Conservation (phyloP, 2,888 invertebrate genomes). For the Aradus depressus region DNA sequence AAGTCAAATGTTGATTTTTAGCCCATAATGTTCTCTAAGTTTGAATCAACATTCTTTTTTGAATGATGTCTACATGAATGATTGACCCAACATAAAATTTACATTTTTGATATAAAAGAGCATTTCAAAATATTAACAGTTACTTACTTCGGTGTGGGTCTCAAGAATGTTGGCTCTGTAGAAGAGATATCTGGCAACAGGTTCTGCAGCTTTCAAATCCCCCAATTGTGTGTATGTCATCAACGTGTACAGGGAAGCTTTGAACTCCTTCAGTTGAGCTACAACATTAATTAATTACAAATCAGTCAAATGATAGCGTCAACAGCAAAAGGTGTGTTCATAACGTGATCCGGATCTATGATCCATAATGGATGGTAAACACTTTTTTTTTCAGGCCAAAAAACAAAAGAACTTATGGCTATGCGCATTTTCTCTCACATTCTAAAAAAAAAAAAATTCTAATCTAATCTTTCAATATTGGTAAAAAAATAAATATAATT, state of each 20-base stretch:
- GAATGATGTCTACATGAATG: not conserved
- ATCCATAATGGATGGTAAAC: too few relatives aligned
- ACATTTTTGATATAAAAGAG: not conserved
- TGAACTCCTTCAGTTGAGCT: conserved; percentile 50
- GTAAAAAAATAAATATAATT: too few relatives aligned
- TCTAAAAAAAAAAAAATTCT: too few relatives aligned
- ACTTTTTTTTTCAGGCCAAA: too few relatives aligned
- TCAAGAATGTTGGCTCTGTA: conserved; percentile 54
- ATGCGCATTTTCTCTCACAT: too few relatives aligned
- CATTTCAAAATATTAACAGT: not conserved
- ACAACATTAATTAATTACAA: conserved; percentile 29
- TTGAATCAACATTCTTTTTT: not conserved
- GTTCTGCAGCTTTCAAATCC: conserved; percentile 51
- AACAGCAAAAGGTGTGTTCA: too few relatives aligned
- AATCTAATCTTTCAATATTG: too few relatives aligned
- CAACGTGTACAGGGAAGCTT: conserved; percentile 49
- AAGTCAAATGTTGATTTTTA: too few relatives aligned
- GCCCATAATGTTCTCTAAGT: too few relatives aligned
- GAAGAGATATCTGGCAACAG: conserved; percentile 51
- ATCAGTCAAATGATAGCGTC: not conserved
- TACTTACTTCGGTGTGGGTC: conserved; percentile 43
- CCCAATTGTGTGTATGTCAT: conserved; percentile 48
- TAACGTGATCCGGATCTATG: too few relatives aligned
- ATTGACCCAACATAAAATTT: not conserved
- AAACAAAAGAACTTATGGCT: too few relatives aligned